These are phyloP conservation scores for Exocentrus adspersus DNA, from an alignment of 2,888 invertebrate genomes.

Conservation along the genomic window DNA sequence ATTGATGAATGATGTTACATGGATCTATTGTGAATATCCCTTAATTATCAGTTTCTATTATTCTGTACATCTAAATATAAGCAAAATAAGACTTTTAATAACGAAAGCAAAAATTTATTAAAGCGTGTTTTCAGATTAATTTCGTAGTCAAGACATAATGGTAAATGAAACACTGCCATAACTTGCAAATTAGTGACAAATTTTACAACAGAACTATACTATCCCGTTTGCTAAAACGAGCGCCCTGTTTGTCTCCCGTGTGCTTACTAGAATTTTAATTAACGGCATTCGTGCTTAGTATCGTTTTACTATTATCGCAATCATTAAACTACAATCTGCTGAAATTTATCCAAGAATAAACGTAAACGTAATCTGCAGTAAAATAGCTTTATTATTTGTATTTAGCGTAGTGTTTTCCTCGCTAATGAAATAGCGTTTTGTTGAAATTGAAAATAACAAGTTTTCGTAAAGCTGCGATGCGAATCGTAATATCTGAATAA, in stretches of 20 bases:
- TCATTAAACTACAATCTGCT: constrained; percentile 18
- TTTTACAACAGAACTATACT: background rate
- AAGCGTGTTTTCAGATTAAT: too few relatives aligned
- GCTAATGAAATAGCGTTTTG: background rate
- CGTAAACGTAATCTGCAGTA: background rate
- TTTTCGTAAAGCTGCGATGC: too few relatives aligned
- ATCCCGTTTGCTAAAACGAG: background rate
- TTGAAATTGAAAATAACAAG: too few relatives aligned
- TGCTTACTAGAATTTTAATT: constrained; percentile 12
- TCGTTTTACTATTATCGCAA: constrained; percentile 13
- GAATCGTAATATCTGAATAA: too few relatives aligned
- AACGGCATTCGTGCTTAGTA: constrained; percentile 9
- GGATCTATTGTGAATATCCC: too few relatives aligned
- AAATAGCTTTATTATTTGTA: constrained; percentile 1
- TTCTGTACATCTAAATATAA: too few relatives aligned
- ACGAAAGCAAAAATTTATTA: too few relatives aligned
- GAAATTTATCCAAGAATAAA: constrained; percentile 18
- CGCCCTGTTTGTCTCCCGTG: background rate
- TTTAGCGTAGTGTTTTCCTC: background rate
- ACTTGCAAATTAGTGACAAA: background rate
- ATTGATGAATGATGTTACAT: too few relatives aligned
- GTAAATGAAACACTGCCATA: background rate
- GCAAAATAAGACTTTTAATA: too few relatives aligned
- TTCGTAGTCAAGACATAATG: too few relatives aligned
- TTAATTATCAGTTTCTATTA: too few relatives aligned